A percentile compares a stretch with the other conserved stretches of the same genome.
Conservation (phyloP, 1,140 invertebrate genomes). For the Trichomalopsis sarcophagae region DNA sequence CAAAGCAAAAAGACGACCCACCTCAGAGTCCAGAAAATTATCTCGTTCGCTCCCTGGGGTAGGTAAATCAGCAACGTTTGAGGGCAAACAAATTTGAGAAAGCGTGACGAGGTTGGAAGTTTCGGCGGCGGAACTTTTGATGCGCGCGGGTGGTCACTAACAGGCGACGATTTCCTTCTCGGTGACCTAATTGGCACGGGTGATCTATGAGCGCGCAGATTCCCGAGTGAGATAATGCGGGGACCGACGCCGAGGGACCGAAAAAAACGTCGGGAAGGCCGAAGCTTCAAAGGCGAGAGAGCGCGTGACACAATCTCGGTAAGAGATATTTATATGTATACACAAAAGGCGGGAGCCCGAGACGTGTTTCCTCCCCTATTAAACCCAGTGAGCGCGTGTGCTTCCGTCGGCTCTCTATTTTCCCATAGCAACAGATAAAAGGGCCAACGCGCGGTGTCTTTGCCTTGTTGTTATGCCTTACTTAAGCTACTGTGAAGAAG, state of each 20-base stretch:
- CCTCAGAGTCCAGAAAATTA: constrained; percentile 1
- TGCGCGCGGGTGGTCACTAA: constrained; percentile 28
- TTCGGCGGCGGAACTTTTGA: constrained; percentile 3
- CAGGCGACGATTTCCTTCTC: not conserved
- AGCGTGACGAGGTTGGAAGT: constrained; percentile 7
- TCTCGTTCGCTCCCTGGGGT: not conserved
- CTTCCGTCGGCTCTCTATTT: constrained; percentile 11
- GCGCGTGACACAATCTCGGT: constrained; percentile 30
- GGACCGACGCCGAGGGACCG: not conserved
- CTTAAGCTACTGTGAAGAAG: constrained; percentile 53
- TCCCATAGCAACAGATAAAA: constrained; percentile 1
- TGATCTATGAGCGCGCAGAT: constrained; percentile 2
- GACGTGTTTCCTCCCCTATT: not conserved
- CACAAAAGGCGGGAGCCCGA: not conserved
- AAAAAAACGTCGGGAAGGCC: not conserved
- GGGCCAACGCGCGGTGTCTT: not conserved
- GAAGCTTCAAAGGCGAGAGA: constrained; percentile 37
- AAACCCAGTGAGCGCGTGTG: not conserved
- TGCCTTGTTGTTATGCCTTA: constrained; percentile 52
- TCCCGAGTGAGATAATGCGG: not conserved
- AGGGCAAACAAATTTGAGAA: constrained; percentile 39
- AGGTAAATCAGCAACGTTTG: constrained; percentile 16
- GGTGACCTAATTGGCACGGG: constrained; percentile 24
- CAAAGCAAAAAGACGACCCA: not conserved
- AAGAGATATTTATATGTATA: not conserved